Evolutionary conservation across 2,888 invertebrate genomes (phyloP), one percentile per base, ranked within the genome.

Genomic region (Cylindroiulus punctatus): DNA sequence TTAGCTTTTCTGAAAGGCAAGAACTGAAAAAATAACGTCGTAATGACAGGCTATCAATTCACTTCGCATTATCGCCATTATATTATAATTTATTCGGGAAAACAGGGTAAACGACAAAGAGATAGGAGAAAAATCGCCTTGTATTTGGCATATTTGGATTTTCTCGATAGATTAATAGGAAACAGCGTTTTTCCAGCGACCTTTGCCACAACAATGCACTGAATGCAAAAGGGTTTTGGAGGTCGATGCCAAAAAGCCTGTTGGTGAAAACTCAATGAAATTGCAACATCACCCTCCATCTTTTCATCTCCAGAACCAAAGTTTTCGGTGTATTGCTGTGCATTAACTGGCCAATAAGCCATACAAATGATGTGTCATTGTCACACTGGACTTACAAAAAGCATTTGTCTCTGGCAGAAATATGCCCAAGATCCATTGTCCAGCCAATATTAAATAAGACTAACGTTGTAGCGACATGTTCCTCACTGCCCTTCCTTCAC

Each of bases 311-410:
- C 14, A 81, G 12, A 81, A 26, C 26, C 32, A 30, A 32, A 81
- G 81, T 81, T 81, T 19, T 32, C 81, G 4, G 81, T 81, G 76
- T 26, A 76, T n/a, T 76, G 81, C 81, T 81, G 81, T 17, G 81
- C 81, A 81, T 81, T 81, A 81, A 32, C 32, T 19, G 81, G 30
- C 81, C 14, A 81, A 81, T 81, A 81, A 81, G 81, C 81, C 81
- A 30, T 81, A 81, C 81, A 81, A 81, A 81, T 81, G 81, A 12
- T 81, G 30, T 81, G 81, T 81, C 81, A 81, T 81, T 81, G 81
- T 81, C 81, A 81, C 30, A 22, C 81, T 7, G 81, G 81, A 30
- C 19, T 81, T 81, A 81, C 14, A 81, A 81, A 81, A 32, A 30
- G 81, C 81, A 81, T 81, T 81, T 81, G 81, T 81, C 81, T 81